Evolutionary conservation across 2,797 vertebrate genomes (phyloP).

Genomic region (Peromyscus attwateri): DNA sequence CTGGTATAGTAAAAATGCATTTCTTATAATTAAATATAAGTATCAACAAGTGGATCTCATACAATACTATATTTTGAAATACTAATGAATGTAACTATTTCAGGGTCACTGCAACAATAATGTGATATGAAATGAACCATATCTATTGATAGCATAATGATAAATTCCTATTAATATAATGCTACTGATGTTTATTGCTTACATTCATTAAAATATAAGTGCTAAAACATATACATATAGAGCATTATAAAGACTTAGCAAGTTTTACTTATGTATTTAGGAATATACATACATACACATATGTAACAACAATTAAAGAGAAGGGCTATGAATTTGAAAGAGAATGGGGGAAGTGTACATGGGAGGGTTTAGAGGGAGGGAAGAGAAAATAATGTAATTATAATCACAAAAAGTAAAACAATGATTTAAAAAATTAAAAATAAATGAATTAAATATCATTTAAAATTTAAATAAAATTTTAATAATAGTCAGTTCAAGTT

Average conservation of each 20-base stretch:
- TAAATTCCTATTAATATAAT: background rate
- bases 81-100: background rate
- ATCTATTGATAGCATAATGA: conserved; percentile 18
- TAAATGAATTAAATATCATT: background rate
- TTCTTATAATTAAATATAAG: background rate
- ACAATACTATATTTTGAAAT: conserved; percentile 31
- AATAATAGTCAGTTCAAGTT: background rate
- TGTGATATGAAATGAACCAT: background rate
- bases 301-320: background rate
- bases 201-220: background rate
- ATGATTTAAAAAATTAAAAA: background rate
- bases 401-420: background rate
- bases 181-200: background rate
- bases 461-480: background rate
- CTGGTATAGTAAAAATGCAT: background rate
- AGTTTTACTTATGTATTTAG: background rate
- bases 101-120: background rate
- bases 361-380: background rate
- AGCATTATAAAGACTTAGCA: background rate
- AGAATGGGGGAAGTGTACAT: background rate
- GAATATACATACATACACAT: background rate
- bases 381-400: background rate
- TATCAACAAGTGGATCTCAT: background rate
- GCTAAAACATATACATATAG: background rate
- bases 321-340: background rate